phyloP scores from a whole-genome alignment of 2,113 vertebrate species.

The Tautogolabrus adspersus region DNA sequence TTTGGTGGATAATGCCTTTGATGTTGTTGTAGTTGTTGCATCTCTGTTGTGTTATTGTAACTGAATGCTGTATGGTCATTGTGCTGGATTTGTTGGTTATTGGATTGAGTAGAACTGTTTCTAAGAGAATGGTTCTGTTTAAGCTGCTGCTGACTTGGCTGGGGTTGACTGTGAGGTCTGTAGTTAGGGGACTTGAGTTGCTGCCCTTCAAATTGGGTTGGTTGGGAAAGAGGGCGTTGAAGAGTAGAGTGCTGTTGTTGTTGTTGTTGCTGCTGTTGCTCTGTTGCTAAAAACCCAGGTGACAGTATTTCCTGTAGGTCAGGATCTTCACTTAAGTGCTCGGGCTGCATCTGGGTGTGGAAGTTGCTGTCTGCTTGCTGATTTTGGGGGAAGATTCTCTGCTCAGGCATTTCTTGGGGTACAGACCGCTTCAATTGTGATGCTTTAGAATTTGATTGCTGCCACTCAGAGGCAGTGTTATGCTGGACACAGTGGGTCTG shows the following conservation, averaged over 20 bases:
- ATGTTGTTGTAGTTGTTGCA: conserved; percentile 79
- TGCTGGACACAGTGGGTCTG: conserved; percentile 75
- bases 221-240: conserved; percentile 80
- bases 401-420: conserved; percentile 66
- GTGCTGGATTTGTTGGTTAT: conserved; percentile 77
- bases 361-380: conserved; percentile 73
- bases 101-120: conserved; percentile 72
- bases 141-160: conserved; percentile 76
- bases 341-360: conserved; percentile 78
- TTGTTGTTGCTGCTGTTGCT: conserved; percentile 79
- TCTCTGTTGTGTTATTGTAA: conserved; percentile 78
- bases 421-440: conserved; percentile 68
- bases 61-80: conserved; percentile 71
- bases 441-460: conserved; percentile 73
- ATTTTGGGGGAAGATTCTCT: conserved; percentile 76
- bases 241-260: conserved; percentile 76
- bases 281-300: conserved; percentile 75
- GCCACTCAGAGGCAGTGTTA: conserved; percentile 83
- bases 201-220: conserved; percentile 76
- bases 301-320: conserved; percentile 83
- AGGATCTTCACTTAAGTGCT: conserved; percentile 85
- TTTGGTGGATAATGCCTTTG: conserved; percentile 82
- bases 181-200: conserved; percentile 82
- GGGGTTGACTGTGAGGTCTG: conserved; percentile 78
- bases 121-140: conserved; percentile 66